Conservation (phyloP, 2,113 vertebrate species). For the Megalops atlanticus region DNA sequence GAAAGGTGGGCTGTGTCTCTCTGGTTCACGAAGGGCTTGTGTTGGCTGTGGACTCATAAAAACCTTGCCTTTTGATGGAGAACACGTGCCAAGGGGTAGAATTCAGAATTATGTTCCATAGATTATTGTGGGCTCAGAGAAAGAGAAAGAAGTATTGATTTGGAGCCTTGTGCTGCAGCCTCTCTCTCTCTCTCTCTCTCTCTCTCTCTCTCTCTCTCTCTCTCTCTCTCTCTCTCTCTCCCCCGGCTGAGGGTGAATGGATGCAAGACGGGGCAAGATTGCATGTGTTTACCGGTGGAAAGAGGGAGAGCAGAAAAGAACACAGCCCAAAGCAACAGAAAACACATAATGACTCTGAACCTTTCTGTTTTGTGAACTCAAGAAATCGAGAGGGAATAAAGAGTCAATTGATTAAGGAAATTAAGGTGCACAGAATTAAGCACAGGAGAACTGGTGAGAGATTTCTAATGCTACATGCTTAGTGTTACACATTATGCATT, state of each 20-base stretch:
- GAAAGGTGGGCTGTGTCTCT: slow-evolving; percentile 39
- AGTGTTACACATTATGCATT: slow-evolving; percentile 31
- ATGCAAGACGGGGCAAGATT: slow-evolving; percentile 48
- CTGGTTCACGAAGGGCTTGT: slow-evolving; percentile 71
- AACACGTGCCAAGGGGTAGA: slow-evolving; percentile 89
- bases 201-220: too few species aligned
- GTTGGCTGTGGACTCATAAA: slow-evolving; percentile 73
- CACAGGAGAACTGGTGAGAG: not conserved
- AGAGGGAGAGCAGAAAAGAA: not conserved
- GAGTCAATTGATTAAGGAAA: slow-evolving; percentile 5
- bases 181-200: too few species aligned
- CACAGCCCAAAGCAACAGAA: slow-evolving; percentile 11
- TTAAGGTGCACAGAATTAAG: slow-evolving; percentile 20
- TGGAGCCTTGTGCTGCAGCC: slow-evolving; percentile 75
- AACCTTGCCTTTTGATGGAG: slow-evolving; percentile 76
- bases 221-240: too few species aligned
- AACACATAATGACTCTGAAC: not conserved
- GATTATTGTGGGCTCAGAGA: slow-evolving; percentile 83
- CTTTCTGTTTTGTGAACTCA: slow-evolving; percentile 2
- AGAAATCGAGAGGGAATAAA: slow-evolving; percentile 1
- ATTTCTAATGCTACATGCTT: not conserved
- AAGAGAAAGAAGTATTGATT: slow-evolving; percentile 95
- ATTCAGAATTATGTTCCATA: slow-evolving; percentile 98
- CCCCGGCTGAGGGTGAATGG: slow-evolving; percentile 56
- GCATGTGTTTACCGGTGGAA: slow-evolving; percentile 39